These are phyloP conservation scores for Gallinago solitaria DNA, from an alignment of 2,797 vertebrate genomes.

Conservation along the genomic window DNA sequence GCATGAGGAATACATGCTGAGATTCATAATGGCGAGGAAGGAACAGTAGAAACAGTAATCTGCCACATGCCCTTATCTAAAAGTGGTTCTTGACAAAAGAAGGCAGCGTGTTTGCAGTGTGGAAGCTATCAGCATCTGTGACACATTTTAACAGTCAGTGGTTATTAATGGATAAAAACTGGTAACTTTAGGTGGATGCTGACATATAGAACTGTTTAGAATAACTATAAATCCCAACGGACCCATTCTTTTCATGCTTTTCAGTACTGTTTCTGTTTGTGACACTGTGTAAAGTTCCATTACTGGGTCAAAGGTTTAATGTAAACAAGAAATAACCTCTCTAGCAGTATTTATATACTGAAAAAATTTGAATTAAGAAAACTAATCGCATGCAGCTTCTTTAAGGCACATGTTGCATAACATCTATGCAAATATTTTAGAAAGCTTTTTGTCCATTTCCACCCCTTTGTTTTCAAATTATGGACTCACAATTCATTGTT, in stretches of 20 bases:
- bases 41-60: conserved; percentile 63
- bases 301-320: neutral
- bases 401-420: neutral
- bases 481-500: neutral
- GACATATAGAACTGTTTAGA: neutral
- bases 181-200: neutral
- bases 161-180: conserved; percentile 28
- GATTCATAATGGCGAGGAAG: conserved; percentile 53
- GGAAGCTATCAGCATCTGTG: conserved; percentile 19
- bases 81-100: conserved; percentile 51
- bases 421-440: neutral
- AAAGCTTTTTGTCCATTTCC: neutral
- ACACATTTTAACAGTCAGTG: conserved; percentile 41
- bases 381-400: neutral
- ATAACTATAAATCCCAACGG: neutral
- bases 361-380: neutral
- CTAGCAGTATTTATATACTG: neutral
- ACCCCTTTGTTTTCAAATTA: neutral
- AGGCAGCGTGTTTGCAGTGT: neutral
- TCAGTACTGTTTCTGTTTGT: neutral
- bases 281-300: neutral
- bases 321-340: conserved; percentile 5
- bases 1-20: conserved; percentile 49
- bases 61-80: conserved; percentile 49
- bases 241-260: neutral